These are phyloP conservation scores for Balearica regulorum DNA, from an alignment of 2,797 vertebrate genomes.

Conservation along the genomic window DNA sequence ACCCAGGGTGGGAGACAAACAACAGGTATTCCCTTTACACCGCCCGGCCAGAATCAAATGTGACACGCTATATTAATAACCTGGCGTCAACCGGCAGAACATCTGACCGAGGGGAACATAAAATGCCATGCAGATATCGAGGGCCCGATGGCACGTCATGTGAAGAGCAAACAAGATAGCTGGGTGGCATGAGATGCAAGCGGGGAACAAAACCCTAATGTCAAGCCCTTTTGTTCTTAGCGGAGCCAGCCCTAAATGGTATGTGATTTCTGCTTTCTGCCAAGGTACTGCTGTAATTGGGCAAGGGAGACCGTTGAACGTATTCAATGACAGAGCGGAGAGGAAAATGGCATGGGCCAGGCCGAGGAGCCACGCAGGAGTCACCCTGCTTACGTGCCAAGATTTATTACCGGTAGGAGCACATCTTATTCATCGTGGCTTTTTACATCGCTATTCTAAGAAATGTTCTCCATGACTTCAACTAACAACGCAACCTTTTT, in stretches of 20 bases:
- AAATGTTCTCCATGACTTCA: not conserved
- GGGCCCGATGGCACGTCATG: not conserved
- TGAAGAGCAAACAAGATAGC: not conserved
- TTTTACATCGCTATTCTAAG: not conserved
- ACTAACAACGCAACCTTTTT: accelerated
- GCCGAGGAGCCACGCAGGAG: not conserved
- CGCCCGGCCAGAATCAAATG: not conserved
- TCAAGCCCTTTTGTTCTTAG: not conserved
- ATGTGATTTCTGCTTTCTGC: not conserved
- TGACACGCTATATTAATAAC: not conserved
- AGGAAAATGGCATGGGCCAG: not conserved
- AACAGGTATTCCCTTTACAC: not conserved
- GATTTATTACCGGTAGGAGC: not conserved
- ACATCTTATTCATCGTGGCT: accelerated
- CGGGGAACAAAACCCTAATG: not conserved
- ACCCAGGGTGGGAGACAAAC: not conserved
- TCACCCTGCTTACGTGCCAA: not conserved
- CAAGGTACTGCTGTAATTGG: not conserved
- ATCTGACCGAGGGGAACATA: not conserved
- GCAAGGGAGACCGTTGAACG: not conserved
- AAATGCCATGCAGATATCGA: not conserved
- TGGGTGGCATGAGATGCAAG: not conserved
- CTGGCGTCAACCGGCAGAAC: not conserved
- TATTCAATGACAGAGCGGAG: accelerated
- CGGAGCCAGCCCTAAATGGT: not conserved